Evolutionary conservation across 1,140 invertebrate species (phyloP), one percentile per base, ranked within the genome.

Genomic region (Cylas formicarius): DNA sequence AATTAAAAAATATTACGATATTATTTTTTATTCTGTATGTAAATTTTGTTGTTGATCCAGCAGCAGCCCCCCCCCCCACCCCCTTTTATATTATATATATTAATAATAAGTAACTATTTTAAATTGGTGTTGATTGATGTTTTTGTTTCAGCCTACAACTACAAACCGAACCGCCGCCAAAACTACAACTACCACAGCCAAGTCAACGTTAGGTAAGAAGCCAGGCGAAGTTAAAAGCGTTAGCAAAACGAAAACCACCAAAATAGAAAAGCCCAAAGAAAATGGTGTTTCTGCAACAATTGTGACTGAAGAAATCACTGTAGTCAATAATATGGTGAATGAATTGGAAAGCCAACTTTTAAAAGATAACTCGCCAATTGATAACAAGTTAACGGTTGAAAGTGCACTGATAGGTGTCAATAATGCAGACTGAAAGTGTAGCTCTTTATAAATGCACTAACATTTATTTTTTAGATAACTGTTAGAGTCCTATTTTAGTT

Each of bases 331-430:
- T 24, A 44, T 39, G 10, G 51, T 44, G 4, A 39, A 31, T 16
- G 44, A 48, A 17, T 45, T 33, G 14, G 56, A 59, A 28, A 28
- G 35, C 9, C 40, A 56, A 33, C 40, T 58, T 34, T 27, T 62
- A 17, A 63, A 63, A 46, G 61, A 63, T 43, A 56, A 60, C 36
- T 63, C 61, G 3, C 61, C 61, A 16, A 27, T 62, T 23, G 58
- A 63, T 44, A 61, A 57, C 37, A 60, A 58, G 43, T 36, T 59
- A 21, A 28, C 61, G 23, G 34, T 42, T 19, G 56, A 56, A 22
- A 40, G 41, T 17, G 5, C 35, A 2, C 24, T 46, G 7, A 33
- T 39, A 46, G 35, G 42, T 33, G 11, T 32, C 14, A 43, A 46
- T n/a, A 41, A 31, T 22, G 50, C 52, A 48, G 55, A 55, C 52